Base-by-base conservation (phyloP, 1,140 invertebrate genomes). In the Zaprionus kolodkinae region DNA sequence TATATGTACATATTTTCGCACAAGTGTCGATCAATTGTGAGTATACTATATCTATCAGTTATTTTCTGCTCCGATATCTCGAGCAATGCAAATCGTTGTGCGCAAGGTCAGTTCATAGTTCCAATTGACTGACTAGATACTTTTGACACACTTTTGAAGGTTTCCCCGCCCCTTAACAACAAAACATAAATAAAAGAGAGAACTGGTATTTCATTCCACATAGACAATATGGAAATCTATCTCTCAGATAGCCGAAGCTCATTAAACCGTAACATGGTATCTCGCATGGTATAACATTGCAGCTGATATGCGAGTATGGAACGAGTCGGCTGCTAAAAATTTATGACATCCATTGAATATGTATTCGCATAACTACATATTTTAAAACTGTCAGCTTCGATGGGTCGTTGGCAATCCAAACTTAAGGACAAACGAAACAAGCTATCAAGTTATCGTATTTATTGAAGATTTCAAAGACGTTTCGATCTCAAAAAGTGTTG, bases 61-160 rank as follows among this genome's bases (percentile, higher is more conserved):
- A 64, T 43, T 50, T 43, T 72, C 65, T 70, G n/a, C 7, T 62
- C 68, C 21, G 36, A 40, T 7, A 11, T 25, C 25, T 48, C 36
- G 13, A 33, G 66, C 83, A 86, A 82, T 78, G 68, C 65, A 73
- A 57, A 87, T 77, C 45, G 45, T 52, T n/a, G 72, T 86, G 83
- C 38, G 62, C 76, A 83, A 87, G 83, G 83, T 86, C 79, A 86
- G 83, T 83, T 45, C 40, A 13, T 45, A 45, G 66, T 63, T 59
- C 56, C 45, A 57, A 75, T 69, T 74, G 74, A 59, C 66, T 80
- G 65, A 71, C 65, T 71, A 71, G 57, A 73, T 54, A 73, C 59
- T 70, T 75, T 75, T 71, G 72, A 75, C 72, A 75, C 67, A 75
- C 72, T 57, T 57, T 70, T 63, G 33, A n/a, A 45, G 40, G 48